Base-by-base conservation (phyloP, 2,888 invertebrate genomes). In the Neoscelio sp. region DNA sequence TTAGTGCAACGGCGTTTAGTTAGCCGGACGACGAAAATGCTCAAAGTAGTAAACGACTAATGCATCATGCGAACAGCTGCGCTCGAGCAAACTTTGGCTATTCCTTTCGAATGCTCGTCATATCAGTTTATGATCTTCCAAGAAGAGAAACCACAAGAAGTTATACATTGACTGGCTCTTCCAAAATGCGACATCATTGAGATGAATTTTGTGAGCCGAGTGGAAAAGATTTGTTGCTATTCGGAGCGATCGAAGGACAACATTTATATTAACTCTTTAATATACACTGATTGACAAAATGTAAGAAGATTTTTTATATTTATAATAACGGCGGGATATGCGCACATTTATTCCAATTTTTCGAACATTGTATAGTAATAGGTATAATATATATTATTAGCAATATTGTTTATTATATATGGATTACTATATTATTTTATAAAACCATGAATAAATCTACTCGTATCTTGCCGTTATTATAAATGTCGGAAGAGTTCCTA, bases 21-120 rank as follows among this genome's bases (percentile, higher is more conserved):
- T 84, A 83, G 74, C 62, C 35, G 52, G 38, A 68, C 56, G 60
- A 80, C 78, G 83, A 81, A 85, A 85, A 83, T 79, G 80, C 74
- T 83, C 80, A 50, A 83, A 81, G 75, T 80, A 81, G 78, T 83
- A 81, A 84, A 80, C 76, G 83, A 80, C 80, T 76, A 81, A 83
- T 81, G 80, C 74, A 77, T 82, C 80, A 67, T 62, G 65, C 74
- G 78, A 74, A 80, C 81, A 82, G 80, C 82, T 82, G 82, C 80
- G 81, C 79, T 81, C 73, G 62, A 42, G 60, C 74, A 83, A 84
- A 82, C 84, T 74, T 83, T 80, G 60, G 56, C 73, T 75, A 80
- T 81, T 79, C 65, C 82, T 80, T 80, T 65, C 79, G 54, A 52
- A 46, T 54, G 62, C 56, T 78, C 74, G 54, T 78, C 77, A 77